Conservation (phyloP, 2,113 vertebrate species). For the Seriola rivoliana region DNA sequence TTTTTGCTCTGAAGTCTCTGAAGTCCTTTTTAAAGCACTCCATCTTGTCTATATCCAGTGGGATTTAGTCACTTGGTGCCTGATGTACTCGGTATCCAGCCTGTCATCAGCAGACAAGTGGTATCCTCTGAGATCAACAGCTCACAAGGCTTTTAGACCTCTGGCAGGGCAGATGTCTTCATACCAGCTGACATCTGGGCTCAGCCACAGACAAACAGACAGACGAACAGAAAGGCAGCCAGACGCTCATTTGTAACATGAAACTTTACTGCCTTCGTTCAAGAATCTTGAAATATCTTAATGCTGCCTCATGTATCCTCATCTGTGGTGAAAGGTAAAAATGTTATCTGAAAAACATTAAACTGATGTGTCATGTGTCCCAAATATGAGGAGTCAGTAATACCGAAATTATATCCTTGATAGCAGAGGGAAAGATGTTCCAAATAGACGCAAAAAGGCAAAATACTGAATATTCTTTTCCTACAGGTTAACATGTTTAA, state of each 20-base stretch:
- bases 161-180: conserved; percentile 72
- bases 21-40: conserved; percentile 18
- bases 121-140: conserved; percentile 61
- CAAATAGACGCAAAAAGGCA: neutral
- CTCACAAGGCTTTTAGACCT: conserved; percentile 61
- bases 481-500: conserved; percentile 6
- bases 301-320: neutral
- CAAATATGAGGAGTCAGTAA: conserved; percentile 19
- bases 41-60: conserved; percentile 27
- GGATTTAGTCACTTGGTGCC: conserved; percentile 51
- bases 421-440: conserved; percentile 3
- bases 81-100: conserved; percentile 51
- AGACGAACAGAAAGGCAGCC: neutral
- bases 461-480: conserved; percentile 13
- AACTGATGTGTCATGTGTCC: conserved; percentile 21
- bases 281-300: conserved; percentile 18
- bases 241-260: conserved; percentile 29
- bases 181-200: conserved; percentile 75
- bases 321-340: conserved; percentile 7
- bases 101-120: conserved; percentile 71
- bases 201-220: conserved; percentile 39
- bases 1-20: neutral
- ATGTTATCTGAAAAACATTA: conserved; percentile 27
- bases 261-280: conserved; percentile 19
- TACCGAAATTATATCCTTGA: neutral